phyloP scores from a whole-genome alignment of 2,113 vertebrate genomes.

The Phrynocephalus versicolor region DNA sequence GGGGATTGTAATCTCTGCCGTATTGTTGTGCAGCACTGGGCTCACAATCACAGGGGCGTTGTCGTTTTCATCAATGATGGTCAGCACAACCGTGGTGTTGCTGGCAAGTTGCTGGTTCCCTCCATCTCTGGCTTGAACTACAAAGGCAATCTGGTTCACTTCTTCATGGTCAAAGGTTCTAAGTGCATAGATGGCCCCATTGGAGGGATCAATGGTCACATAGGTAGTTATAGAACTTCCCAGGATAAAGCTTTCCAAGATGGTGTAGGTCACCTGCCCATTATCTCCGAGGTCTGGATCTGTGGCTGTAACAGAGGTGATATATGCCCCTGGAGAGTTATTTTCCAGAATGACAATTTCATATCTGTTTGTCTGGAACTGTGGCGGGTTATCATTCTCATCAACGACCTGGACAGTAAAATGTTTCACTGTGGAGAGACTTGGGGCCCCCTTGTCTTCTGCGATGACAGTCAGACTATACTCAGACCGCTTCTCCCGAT shows the following conservation, averaged over 20 bases:
- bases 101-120: constrained; percentile 81
- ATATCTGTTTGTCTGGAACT: constrained; percentile 91
- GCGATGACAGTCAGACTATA: constrained; percentile 95
- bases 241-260: constrained; percentile 85
- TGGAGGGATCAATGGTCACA: constrained; percentile 94
- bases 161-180: constrained; percentile 95
- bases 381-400: constrained; percentile 95
- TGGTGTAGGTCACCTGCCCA: constrained; percentile 92
- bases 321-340: constrained; percentile 91
- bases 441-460: constrained; percentile 90
- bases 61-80: constrained; percentile 94
- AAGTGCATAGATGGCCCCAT: constrained; percentile 91
- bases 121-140: constrained; percentile 89
- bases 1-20: constrained; percentile 87
- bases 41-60: constrained; percentile 87
- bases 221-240: constrained; percentile 90
- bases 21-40: constrained; percentile 86
- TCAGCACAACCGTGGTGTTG: constrained; percentile 90
- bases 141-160: constrained; percentile 87
- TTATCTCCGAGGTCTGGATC: constrained; percentile 94
- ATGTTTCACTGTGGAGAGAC: constrained; percentile 93
- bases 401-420: constrained; percentile 95
- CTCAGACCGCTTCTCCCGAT: constrained; percentile 94
- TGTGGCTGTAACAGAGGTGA: constrained; percentile 90
- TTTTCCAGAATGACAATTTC: constrained; percentile 95